Percentiles rank a stretch among this genome's conserved stretches.
These are phyloP conservation scores for Ooceraea biroi DNA, from an alignment of 1,140 invertebrate genomes.

Conservation along the genomic window DNA sequence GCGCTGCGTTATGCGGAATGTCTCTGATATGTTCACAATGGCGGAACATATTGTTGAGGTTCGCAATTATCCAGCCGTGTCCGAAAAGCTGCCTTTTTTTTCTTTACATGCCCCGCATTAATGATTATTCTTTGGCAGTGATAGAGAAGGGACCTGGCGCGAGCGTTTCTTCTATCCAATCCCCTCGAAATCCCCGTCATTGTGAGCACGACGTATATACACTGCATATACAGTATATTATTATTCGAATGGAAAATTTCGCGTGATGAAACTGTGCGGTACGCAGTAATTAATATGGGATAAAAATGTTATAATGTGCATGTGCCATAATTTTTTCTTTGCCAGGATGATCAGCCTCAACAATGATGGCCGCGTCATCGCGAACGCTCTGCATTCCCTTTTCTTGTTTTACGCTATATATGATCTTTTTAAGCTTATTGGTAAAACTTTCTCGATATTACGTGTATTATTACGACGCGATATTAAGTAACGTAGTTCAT, in stretches of 20 bases:
- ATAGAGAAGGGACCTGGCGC: slow-evolving; percentile 56
- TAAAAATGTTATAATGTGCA: neutral
- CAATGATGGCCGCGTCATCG: slow-evolving; percentile 67
- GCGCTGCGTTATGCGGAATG: slow-evolving; percentile 52
- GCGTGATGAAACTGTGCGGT: slow-evolving; percentile 13
- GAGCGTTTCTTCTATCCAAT: neutral
- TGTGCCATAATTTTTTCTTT: neutral
- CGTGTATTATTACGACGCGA: slow-evolving; percentile 46
- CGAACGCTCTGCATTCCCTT: slow-evolving; percentile 60
- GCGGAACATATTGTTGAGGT: slow-evolving; percentile 66
- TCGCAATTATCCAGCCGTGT: too few relatives aligned
- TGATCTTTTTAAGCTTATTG: slow-evolving; percentile 59
- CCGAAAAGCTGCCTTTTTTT: too few relatives aligned
- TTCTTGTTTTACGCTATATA: slow-evolving; percentile 14
- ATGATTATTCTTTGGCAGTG: slow-evolving; percentile 63
- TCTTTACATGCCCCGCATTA: slow-evolving; percentile 4
- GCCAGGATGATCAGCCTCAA: slow-evolving; percentile 49
- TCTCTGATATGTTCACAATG: slow-evolving; percentile 68
- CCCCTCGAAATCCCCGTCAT: too few relatives aligned
- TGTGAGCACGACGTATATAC: neutral
- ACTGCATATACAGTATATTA: slow-evolving; percentile 14
- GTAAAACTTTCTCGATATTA: slow-evolving; percentile 68
- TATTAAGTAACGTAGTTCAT: slow-evolving; percentile 43
- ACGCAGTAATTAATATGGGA: neutral
- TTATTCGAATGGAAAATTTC: slow-evolving; percentile 9